Conservation (phyloP, 2,797 vertebrate genomes). For the Iguana delicatissima region DNA sequence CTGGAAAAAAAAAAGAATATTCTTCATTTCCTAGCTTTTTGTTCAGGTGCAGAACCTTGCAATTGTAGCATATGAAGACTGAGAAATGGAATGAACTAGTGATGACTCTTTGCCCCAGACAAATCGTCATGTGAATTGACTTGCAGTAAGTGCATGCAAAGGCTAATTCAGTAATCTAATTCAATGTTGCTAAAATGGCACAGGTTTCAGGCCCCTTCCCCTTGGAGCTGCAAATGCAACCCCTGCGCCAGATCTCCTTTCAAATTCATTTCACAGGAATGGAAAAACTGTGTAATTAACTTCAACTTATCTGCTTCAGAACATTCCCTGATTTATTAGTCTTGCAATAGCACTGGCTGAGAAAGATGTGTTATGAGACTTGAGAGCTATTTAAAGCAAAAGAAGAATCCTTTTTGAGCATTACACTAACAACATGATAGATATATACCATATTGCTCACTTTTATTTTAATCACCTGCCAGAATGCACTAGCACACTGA, state of each 20-base stretch:
- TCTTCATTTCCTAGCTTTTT: not conserved
- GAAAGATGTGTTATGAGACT: slow-evolving; percentile 31
- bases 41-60: not conserved
- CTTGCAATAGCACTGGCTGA: slow-evolving; percentile 21
- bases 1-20: not conserved
- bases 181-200: slow-evolving; percentile 43
- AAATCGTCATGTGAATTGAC: not conserved
- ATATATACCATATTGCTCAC: not conserved
- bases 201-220: not conserved
- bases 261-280: slow-evolving; percentile 31
- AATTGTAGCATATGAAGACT: not conserved
- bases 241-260: slow-evolving; percentile 1
- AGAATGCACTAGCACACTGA: slow-evolving; percentile 8
- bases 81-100: not conserved
- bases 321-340: slow-evolving; percentile 54
- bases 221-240: slow-evolving; percentile 40
- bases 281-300: slow-evolving; percentile 42
- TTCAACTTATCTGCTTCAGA: slow-evolving; percentile 37
- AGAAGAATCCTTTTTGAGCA: slow-evolving; percentile 40
- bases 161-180: slow-evolving; percentile 52
- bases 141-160: slow-evolving; percentile 25
- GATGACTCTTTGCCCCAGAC: not conserved
- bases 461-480: slow-evolving; percentile 36
- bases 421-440: slow-evolving; percentile 37
- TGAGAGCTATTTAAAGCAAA: slow-evolving; percentile 36